phyloP scores from a whole-genome alignment of 2,797 vertebrate species.

The Percopsis omiscomaycus region DNA sequence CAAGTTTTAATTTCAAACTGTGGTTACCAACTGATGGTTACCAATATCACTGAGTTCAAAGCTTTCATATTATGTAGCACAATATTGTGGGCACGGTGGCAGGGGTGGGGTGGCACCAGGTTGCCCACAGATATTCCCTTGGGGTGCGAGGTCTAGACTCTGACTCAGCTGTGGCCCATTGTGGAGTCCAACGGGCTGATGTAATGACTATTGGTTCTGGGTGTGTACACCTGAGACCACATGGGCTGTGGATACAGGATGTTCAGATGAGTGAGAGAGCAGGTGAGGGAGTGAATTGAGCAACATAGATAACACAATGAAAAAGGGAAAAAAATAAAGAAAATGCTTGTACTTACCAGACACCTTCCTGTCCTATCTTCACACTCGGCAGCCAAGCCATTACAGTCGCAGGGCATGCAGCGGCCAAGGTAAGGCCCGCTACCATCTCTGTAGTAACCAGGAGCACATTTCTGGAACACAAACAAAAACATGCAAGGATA shows the following conservation, averaged over 20 bases:
- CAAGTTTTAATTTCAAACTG: too few species aligned
- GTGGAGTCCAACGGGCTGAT: conserved; percentile 6
- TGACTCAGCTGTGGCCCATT: conserved; percentile 30
- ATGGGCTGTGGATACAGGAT: conserved; percentile 7
- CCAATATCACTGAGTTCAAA: too few species aligned
- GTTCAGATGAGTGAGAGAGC: background rate
- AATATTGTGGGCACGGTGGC: background rate
- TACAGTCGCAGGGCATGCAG: conserved; percentile 88
- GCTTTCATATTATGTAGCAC: conserved; percentile 8
- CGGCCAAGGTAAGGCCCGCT: conserved; percentile 69
- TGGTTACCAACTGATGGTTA: too few species aligned
- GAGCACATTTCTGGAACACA: conserved; percentile 80
- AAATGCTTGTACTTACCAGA: conserved; percentile 78
- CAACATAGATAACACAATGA: background rate
- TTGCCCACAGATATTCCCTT: conserved; percentile 10
- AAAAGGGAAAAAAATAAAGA: background rate
- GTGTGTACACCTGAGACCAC: conserved; percentile 11
- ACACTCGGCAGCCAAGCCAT: conserved; percentile 85
- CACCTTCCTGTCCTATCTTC: conserved; percentile 87
- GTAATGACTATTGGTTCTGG: conserved; percentile 4
- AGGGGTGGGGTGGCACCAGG: background rate
- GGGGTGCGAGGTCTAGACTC: conserved; percentile 28
- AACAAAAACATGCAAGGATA: conserved; percentile 14
- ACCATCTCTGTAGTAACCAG: conserved; percentile 84
- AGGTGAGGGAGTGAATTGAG: conserved; percentile 3